Percentiles rank a stretch among this genome's conserved stretches.
Conservation (phyloP, 2,888 invertebrate species). For the Tryphoninae sp. region DNA sequence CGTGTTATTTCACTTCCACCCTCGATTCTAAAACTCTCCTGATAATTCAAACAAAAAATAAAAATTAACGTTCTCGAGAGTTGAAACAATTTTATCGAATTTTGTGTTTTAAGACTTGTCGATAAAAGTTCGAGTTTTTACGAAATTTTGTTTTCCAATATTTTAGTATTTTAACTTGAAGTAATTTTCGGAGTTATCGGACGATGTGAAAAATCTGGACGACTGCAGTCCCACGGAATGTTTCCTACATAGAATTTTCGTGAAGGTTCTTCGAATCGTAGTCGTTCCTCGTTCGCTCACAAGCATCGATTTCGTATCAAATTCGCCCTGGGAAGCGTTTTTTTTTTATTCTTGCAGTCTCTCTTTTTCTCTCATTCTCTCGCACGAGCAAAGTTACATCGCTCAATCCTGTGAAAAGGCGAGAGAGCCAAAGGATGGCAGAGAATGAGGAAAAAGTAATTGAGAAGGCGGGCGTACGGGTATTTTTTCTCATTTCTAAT, state of each 20-base stretch:
- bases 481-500: constrained; percentile 26
- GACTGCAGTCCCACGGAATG: too few species aligned
- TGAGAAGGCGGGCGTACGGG: constrained; percentile 40
- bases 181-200: too few species aligned
- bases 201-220: too few species aligned
- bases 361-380: not conserved
- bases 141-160: too few species aligned
- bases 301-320: constrained; percentile 53
- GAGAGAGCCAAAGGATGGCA: not conserved
- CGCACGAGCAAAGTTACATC: constrained; percentile 7
- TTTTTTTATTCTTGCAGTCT: not conserved
- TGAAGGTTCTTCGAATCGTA: not conserved
- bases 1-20: not conserved
- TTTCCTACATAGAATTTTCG: not conserved
- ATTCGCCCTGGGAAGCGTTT: not conserved
- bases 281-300: constrained; percentile 10
- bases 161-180: too few species aligned
- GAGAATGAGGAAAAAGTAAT: constrained; percentile 38
- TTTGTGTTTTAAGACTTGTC: constrained; percentile 1
- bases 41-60: too few species aligned
- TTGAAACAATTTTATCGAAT: not conserved
- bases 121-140: not conserved
- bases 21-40: too few species aligned
- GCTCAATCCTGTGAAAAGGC: constrained; percentile 11
- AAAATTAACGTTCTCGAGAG: not conserved